These are phyloP conservation scores for Halisarca cf. caerulea DNA, from an alignment of 37 sponge, comb jelly and placozoan genomes.

Conservation along the genomic window DNA sequence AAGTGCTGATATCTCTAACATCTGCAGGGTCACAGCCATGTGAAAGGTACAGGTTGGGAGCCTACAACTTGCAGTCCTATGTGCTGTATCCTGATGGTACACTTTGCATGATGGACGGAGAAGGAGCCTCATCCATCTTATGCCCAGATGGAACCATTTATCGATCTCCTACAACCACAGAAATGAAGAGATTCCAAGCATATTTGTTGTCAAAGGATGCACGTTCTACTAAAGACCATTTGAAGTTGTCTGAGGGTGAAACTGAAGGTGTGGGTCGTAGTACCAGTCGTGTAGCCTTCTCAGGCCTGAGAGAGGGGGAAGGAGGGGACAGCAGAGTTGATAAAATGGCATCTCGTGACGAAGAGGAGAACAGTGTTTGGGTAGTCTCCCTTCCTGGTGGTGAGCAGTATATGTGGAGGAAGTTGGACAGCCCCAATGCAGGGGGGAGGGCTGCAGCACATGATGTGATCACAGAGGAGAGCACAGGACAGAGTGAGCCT, in stretches of 20 bases:
- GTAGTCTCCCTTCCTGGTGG: constrained; percentile 1
- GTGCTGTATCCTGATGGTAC: constrained; percentile 55
- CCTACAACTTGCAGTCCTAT: constrained; percentile 19
- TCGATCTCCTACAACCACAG: constrained; percentile 32
- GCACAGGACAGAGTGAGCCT: constrained; percentile 17
- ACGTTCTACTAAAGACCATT: not conserved
- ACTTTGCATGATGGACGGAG: constrained; percentile 15
- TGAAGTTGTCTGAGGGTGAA: not conserved
- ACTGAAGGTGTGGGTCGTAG: not conserved
- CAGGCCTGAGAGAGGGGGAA: not conserved
- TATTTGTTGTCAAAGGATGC: not conserved
- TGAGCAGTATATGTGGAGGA: not conserved
- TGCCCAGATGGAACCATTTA: constrained; percentile 55
- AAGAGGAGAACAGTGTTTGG: not conserved
- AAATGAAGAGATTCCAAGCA: not conserved
- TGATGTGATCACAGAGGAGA: not conserved
- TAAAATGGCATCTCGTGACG: not conserved
- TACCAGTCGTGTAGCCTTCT: constrained; percentile 2
- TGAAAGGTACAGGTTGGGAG: constrained; percentile 17
- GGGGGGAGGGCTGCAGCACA: not conserved
- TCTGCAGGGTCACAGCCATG: constrained; percentile 12
- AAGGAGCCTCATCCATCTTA: constrained; percentile 38
- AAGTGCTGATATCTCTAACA: too few relatives aligned
- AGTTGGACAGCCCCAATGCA: too few relatives aligned
- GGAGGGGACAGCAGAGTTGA: not conserved